Evolutionary conservation across 92 coral and sea anemone genomes (phyloP).

Genomic region (Epizoanthus ramosus): DNA sequence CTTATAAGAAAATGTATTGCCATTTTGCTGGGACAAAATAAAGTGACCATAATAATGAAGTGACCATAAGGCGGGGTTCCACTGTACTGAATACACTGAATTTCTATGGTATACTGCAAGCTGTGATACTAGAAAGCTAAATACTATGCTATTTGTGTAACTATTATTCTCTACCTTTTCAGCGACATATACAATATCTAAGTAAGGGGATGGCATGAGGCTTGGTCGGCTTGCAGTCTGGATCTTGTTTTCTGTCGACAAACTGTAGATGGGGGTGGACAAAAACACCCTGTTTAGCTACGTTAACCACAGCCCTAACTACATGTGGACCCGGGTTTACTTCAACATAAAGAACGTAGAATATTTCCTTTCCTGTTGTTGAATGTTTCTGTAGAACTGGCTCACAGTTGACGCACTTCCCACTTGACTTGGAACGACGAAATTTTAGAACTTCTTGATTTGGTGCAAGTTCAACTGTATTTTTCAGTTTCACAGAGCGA

Average conservation of each 20-base stretch:
- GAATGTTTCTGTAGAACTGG: constrained; percentile 51
- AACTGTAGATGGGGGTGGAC: constrained; percentile 35
- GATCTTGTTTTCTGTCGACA: not conserved
- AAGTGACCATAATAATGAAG: too few species aligned
- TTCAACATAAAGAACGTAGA: constrained; percentile 56
- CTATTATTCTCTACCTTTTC: not conserved
- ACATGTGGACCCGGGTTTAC: constrained; percentile 46
- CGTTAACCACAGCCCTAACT: constrained; percentile 55
- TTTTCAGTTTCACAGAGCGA: constrained; percentile 33
- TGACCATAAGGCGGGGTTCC: too few species aligned
- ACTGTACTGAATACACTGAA: too few species aligned
- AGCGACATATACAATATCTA: constrained; percentile 27
- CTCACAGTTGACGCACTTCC: constrained; percentile 58
- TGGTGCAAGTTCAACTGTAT: constrained; percentile 50
- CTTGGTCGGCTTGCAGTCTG: not conserved
- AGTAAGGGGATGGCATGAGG: not conserved
- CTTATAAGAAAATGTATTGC: too few species aligned
- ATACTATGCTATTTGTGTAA: not conserved
- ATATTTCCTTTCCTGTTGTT: constrained; percentile 43
- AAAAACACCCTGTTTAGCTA: not conserved
- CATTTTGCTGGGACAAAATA: too few species aligned
- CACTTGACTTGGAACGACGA: constrained; percentile 50
- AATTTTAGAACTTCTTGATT: constrained; percentile 59
- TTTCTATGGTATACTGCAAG: too few species aligned
- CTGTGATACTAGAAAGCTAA: not conserved